These are phyloP conservation scores for Hoplostethus mediterraneus DNA, from an alignment of 2,797 vertebrate genomes.

Conservation along the genomic window DNA sequence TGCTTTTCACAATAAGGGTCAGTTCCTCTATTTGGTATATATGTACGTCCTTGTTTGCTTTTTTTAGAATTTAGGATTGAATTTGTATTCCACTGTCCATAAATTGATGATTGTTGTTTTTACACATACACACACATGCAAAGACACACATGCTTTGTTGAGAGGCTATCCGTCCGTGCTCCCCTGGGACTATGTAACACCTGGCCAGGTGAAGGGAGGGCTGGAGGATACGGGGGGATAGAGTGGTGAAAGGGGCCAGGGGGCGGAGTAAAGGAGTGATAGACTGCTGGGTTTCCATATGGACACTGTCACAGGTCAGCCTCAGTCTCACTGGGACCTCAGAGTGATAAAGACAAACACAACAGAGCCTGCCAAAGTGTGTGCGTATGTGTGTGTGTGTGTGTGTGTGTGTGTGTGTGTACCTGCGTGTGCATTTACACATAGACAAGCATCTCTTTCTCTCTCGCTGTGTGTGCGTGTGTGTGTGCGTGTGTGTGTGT, in stretches of 20 bases:
- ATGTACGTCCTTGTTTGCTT: no score
- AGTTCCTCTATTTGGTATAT: no score
- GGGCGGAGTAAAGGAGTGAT: slow-evolving; percentile 48
- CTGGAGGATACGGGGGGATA: slow-evolving; percentile 26
- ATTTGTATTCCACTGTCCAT: no score
- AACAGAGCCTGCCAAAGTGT: slow-evolving; percentile 39
- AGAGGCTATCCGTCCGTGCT: slow-evolving; percentile 39
- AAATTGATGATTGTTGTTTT: no score
- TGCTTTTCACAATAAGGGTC: no score
- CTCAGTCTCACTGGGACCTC: slow-evolving; percentile 51
- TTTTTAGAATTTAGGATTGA: background rate
- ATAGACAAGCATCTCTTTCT: slow-evolving; percentile 4
- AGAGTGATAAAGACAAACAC: slow-evolving; percentile 55
- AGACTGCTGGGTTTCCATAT: slow-evolving; percentile 72
- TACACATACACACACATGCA: background rate
- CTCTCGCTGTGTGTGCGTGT: no score
- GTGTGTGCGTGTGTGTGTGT: background rate
- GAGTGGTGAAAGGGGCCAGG: slow-evolving; percentile 35
- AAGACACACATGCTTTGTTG: slow-evolving; percentile 2
- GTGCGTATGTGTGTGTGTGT: slow-evolving; percentile 21
- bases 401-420: slow-evolving; percentile 21
- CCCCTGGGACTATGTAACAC: slow-evolving; percentile 51
- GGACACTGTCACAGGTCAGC: slow-evolving; percentile 74
- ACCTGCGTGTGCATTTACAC: slow-evolving; percentile 12
- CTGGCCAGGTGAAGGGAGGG: slow-evolving; percentile 62